Conservation (phyloP, 2,113 vertebrate genomes). For the Melanotaenia duboulayi region DNA sequence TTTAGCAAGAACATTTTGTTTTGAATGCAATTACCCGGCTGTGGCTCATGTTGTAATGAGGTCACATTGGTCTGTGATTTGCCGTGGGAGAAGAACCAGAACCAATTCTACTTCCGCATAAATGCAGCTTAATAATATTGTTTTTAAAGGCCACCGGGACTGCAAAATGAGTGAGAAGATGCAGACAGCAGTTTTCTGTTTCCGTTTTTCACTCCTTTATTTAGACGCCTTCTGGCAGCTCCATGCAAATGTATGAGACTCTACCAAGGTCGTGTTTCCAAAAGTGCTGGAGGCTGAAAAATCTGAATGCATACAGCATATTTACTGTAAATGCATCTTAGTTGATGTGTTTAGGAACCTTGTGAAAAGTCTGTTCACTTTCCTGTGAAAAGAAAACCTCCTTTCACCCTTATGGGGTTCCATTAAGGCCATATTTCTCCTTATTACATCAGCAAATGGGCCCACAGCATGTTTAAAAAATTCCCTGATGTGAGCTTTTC, state of each 20-base stretch:
- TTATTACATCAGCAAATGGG: slow-evolving; percentile 70
- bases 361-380: slow-evolving; percentile 7
- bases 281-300: background rate
- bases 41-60: slow-evolving; percentile 64
- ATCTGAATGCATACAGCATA: background rate
- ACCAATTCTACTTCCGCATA: slow-evolving; percentile 42
- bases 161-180: slow-evolving; percentile 1
- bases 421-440: slow-evolving; percentile 65
- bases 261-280: slow-evolving; percentile 40
- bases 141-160: slow-evolving; percentile 34
- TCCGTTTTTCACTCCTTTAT: slow-evolving; percentile 7
- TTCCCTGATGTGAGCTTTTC: slow-evolving; percentile 44
- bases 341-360: background rate
- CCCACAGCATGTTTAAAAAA: slow-evolving; percentile 54
- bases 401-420: slow-evolving; percentile 45
- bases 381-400: slow-evolving; percentile 28
- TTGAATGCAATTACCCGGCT: slow-evolving; percentile 55
- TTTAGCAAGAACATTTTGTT: slow-evolving; percentile 48
- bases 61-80: slow-evolving; percentile 62
- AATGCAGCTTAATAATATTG: slow-evolving; percentile 37
- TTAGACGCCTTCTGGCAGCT: slow-evolving; percentile 7
- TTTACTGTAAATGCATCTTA: slow-evolving; percentile 25
- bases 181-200: background rate
- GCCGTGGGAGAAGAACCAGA: slow-evolving; percentile 41
- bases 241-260: slow-evolving; percentile 12